These are phyloP conservation scores for Corvus cornix DNA, from an alignment of 2,113 vertebrate species.

Conservation along the genomic window DNA sequence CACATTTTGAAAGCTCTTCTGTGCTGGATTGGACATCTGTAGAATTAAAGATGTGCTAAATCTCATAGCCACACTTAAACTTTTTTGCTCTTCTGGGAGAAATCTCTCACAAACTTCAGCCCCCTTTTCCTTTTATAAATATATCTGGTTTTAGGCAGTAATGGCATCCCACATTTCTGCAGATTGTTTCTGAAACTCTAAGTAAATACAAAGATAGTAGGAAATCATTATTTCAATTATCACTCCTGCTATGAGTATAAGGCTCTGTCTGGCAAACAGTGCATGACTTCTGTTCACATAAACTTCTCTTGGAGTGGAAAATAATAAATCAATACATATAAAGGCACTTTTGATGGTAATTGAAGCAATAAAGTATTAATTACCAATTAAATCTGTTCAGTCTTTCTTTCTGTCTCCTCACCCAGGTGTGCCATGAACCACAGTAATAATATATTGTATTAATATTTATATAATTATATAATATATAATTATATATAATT, in stretches of 20 bases:
- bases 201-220: not conserved
- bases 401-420: not conserved
- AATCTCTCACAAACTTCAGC: not conserved
- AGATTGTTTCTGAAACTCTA: not conserved
- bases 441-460: not conserved
- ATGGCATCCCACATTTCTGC: not conserved
- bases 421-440: not conserved
- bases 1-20: not conserved
- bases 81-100: not conserved
- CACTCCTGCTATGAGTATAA: not conserved
- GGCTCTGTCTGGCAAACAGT: not conserved
- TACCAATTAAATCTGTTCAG: not conserved
- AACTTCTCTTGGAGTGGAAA: not conserved
- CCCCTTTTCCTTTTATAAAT: not conserved
- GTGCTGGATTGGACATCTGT: not conserved
- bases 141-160: not conserved
- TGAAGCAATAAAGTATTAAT: not conserved
- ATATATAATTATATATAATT: too few species aligned
- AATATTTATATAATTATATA: too few species aligned
- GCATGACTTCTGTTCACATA: not conserved
- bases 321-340: not conserved
- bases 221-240: constrained; percentile 45
- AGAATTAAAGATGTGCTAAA: not conserved
- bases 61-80: not conserved
- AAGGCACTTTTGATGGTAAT: rapidly evolving